Evolutionary conservation across 2,888 invertebrate species (phyloP).

Genomic region (Cistogaster globosa): DNA sequence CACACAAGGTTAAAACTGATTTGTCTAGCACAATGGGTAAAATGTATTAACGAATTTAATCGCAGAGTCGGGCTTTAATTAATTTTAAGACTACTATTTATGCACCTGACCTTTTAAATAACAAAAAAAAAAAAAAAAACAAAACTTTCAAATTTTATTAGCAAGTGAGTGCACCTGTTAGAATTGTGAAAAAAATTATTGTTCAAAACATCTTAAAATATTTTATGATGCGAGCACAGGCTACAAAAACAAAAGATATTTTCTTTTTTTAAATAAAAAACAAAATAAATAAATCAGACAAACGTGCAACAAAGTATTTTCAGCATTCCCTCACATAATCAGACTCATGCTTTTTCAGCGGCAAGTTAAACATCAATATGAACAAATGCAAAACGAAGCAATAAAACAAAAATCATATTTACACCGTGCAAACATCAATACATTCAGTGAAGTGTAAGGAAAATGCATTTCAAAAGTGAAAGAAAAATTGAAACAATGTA

Average conservation of each 20-base stretch:
- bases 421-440: constrained; percentile 68
- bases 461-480: constrained; percentile 39
- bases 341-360: constrained; percentile 7
- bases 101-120: no score
- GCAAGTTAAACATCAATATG: constrained; percentile 1
- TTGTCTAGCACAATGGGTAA: no score
- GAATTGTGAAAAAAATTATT: background rate
- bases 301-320: constrained; percentile 60
- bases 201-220: constrained; percentile 26
- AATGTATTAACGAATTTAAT: no score
- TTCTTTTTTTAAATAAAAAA: background rate
- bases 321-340: constrained; percentile 20
- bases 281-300: background rate
- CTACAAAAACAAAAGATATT: constrained; percentile 4
- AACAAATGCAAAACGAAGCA: constrained; percentile 37
- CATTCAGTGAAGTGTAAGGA: constrained; percentile 64
- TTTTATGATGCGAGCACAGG: constrained; percentile 18
- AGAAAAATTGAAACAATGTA: constrained; percentile 12
- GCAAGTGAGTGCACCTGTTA: constrained; percentile 36
- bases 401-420: constrained; percentile 50
- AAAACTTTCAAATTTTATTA: constrained; percentile 1
- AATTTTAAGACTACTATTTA: no score
- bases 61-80: no score
- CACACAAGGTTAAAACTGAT: no score
- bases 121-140: no score